phyloP scores from a whole-genome alignment of 2,797 vertebrate genomes.

The Tokudaia muenninki region DNA sequence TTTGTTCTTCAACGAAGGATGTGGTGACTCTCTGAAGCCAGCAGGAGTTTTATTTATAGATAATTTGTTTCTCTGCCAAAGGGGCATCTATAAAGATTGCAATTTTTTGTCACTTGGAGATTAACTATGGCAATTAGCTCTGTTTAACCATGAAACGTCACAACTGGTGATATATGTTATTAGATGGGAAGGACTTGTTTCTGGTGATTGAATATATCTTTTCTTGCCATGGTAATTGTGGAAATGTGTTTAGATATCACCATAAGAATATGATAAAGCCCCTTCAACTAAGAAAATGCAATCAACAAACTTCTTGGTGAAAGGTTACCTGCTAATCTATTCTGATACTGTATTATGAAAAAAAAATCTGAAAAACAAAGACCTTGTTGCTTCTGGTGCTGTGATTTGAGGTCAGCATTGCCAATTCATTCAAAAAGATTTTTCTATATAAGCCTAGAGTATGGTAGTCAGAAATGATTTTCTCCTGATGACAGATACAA shows the following conservation, averaged over 20 bases:
- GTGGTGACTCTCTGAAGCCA: background rate
- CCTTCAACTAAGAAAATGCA: background rate
- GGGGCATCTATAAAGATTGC: background rate
- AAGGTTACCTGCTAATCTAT: background rate
- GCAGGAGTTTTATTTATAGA: background rate
- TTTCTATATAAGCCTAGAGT: background rate
- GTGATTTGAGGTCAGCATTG: background rate
- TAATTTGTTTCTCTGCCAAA: background rate
- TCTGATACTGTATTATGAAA: background rate
- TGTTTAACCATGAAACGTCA: background rate
- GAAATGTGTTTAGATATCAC: conserved; percentile 6
- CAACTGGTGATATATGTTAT: background rate
- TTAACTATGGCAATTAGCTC: background rate
- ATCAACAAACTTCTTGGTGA: no score
- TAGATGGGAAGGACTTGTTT: background rate
- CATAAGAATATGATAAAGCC: background rate
- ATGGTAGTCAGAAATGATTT: background rate
- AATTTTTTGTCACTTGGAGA: background rate
- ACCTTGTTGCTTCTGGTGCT: background rate
- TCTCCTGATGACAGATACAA: background rate
- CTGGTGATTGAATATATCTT: background rate
- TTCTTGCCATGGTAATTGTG: background rate
- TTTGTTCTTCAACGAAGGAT: background rate
- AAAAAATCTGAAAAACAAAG: background rate
- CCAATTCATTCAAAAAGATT: background rate